A percentile compares a stretch with the other conserved stretches of the same genome.
phyloP scores from a whole-genome alignment of 2,113 vertebrate genomes.

The Chaetodon trifascialis region DNA sequence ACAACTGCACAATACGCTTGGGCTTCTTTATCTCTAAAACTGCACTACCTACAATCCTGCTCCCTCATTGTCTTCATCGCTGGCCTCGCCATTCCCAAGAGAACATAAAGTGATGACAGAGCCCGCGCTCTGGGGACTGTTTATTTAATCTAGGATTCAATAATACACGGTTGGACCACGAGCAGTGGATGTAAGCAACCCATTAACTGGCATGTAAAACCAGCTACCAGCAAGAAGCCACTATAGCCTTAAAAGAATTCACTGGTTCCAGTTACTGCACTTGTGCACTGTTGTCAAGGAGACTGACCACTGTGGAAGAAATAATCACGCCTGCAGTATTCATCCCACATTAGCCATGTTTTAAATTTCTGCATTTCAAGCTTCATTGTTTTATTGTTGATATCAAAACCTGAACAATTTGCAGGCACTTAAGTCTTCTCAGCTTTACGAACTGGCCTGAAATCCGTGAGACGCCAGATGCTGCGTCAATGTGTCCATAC shows the following conservation, averaged over 20 bases:
- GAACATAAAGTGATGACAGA: conserved; percentile 44
- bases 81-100: conserved; percentile 17
- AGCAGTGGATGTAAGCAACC: conserved; percentile 44
- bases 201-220: conserved; percentile 63
- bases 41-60: conserved; percentile 18
- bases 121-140: conserved; percentile 45
- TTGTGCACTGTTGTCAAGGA: conserved; percentile 38
- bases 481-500: background rate
- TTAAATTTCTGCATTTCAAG: conserved; percentile 8
- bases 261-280: conserved; percentile 41
- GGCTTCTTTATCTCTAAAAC: conserved; percentile 49
- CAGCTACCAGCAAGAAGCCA: conserved; percentile 39
- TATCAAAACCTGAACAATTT: background rate
- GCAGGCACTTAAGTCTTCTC: background rate
- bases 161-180: conserved; percentile 25
- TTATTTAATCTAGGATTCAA: conserved; percentile 50
- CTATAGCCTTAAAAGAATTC: conserved; percentile 28
- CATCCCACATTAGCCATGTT: conserved; percentile 1
- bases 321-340: conserved; percentile 25
- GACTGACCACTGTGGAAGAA: conserved; percentile 37
- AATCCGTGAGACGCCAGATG: background rate
- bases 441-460: background rate
- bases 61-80: conserved; percentile 28
- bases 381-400: conserved; percentile 17
- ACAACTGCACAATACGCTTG: conserved; percentile 61